Conservation (phyloP, 2,888 invertebrate species). For the Hydropsyche betteni region DNA sequence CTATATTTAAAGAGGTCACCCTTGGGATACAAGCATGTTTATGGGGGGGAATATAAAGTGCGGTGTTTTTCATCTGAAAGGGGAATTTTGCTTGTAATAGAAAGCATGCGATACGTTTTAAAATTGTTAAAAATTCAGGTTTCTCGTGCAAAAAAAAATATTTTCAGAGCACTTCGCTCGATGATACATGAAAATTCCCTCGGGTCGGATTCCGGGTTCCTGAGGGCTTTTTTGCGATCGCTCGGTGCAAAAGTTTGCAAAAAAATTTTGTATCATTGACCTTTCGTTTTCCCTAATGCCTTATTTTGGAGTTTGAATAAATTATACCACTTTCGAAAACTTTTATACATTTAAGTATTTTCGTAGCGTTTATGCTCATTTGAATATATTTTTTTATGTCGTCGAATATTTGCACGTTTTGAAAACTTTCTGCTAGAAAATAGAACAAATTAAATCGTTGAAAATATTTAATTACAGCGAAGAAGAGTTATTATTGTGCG, state of each 20-base stretch:
- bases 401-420: too few species aligned
- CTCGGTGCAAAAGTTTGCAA: background rate
- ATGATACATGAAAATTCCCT: background rate
- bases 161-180: slow-evolving; percentile 1
- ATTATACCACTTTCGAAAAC: background rate
- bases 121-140: slow-evolving; percentile 7
- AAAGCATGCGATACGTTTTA: background rate
- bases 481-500: too few species aligned
- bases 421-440: too few species aligned
- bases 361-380: too few species aligned
- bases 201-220: background rate
- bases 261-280: background rate
- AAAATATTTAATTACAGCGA: too few species aligned
- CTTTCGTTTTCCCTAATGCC: slow-evolving; percentile 5
- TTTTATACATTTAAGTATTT: too few species aligned
- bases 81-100: background rate
- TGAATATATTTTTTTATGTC: too few species aligned
- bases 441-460: too few species aligned
- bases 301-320: slow-evolving; percentile 10
- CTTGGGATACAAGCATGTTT: slow-evolving; percentile 1
- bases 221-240: background rate
- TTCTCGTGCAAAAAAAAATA: background rate
- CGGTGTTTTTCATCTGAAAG: background rate
- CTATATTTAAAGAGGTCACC: slow-evolving; percentile 5
- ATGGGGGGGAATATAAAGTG: slow-evolving; percentile 4